These are phyloP conservation scores for Neomorphus geoffroyi DNA, from an alignment of 2,797 vertebrate species.

Conservation along the genomic window DNA sequence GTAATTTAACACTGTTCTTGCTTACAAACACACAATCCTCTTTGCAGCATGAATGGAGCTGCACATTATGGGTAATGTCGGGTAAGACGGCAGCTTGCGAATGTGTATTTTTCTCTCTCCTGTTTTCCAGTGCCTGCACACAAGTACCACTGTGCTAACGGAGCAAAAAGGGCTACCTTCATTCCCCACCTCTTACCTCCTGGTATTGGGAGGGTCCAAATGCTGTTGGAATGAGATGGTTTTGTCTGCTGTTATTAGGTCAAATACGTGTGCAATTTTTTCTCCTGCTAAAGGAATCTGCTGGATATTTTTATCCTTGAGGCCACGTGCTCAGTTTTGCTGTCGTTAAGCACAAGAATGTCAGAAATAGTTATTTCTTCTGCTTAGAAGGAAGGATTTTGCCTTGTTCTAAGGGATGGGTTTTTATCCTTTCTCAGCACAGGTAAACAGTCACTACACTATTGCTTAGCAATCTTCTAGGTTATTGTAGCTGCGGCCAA, in stretches of 20 bases:
- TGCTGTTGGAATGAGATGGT: not conserved
- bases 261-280: not conserved
- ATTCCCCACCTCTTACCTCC: not conserved
- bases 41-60: not conserved
- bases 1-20: slow-evolving; percentile 38
- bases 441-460: not conserved
- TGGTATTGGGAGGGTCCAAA: fast-evolving
- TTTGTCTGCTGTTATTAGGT: slow-evolving; percentile 23
- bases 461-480: not conserved
- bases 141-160: not conserved
- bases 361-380: slow-evolving; percentile 5
- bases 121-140: slow-evolving; percentile 4
- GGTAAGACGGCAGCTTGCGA: not conserved
- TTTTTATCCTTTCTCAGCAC: not conserved
- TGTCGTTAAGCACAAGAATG: slow-evolving; percentile 2
- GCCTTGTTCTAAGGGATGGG: not conserved
- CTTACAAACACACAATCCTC: not conserved
- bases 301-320: slow-evolving; percentile 48
- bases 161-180: not conserved
- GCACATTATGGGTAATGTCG: not conserved
- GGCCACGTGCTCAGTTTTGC: slow-evolving; percentile 13
- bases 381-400: not conserved
- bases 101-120: not conserved
- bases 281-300: slow-evolving; percentile 27
- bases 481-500: not conserved